A percentile compares a stretch with the other conserved stretches of the same genome.
These are phyloP conservation scores for Sphaeridia pumilis DNA, from an alignment of 2,888 invertebrate species.

Conservation along the genomic window DNA sequence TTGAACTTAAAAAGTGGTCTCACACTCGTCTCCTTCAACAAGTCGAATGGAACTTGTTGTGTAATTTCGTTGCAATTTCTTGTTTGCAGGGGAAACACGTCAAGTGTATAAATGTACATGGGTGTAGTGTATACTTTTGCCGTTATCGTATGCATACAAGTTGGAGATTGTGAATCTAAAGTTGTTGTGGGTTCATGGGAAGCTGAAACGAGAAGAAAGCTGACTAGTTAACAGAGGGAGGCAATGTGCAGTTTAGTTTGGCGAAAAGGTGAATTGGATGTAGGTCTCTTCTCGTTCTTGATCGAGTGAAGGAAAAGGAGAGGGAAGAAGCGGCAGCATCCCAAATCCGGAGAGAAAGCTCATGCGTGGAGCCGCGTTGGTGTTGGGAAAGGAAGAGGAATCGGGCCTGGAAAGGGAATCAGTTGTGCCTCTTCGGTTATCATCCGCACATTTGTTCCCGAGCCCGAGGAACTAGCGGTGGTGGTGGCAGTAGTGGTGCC, in stretches of 20 bases:
- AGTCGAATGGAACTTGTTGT: not conserved
- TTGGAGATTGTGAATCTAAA: no score
- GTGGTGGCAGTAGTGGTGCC: not conserved
- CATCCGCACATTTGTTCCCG: constrained; percentile 35
- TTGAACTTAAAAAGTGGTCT: no score
- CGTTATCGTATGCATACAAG: no score
- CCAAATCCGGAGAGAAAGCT: constrained; percentile 17
- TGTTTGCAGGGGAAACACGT: constrained; percentile 1
- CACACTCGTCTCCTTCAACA: not conserved
- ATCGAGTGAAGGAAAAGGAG: not conserved
- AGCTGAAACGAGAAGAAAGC: no score
- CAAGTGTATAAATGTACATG: no score
- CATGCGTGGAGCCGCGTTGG: constrained; percentile 34
- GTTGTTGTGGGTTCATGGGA: no score
- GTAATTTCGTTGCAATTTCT: constrained; percentile 1
- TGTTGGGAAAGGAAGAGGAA: constrained; percentile 24
- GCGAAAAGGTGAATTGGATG: no score
- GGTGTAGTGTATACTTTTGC: no score
- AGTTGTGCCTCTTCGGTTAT: constrained; percentile 33
- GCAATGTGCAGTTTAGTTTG: no score
- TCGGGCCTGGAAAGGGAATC: constrained; percentile 28
- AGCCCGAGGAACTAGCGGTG: constrained; percentile 14
- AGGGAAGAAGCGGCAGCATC: constrained; percentile 2
- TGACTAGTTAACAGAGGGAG: no score
- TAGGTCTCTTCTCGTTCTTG: no score